These are phyloP conservation scores for Nycticorax nycticorax DNA, from an alignment of 2,113 vertebrate genomes.

Conservation along the genomic window DNA sequence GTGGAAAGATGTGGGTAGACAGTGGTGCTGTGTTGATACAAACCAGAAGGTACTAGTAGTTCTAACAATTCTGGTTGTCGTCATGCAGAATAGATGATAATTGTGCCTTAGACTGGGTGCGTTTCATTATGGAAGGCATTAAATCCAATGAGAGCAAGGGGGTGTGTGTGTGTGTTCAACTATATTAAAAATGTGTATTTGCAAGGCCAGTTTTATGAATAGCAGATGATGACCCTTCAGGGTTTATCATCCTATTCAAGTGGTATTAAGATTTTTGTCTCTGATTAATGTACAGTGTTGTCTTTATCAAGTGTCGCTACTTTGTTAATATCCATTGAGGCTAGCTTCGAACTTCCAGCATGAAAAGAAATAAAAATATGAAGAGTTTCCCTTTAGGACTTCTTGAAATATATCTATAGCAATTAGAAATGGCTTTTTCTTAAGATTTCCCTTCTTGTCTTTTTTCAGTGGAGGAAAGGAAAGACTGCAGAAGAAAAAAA, in stretches of 20 bases:
- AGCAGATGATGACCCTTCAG: neutral
- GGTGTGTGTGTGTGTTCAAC: accelerated
- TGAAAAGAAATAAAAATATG: neutral
- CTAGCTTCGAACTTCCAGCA: neutral
- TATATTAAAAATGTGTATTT: neutral
- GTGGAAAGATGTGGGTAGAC: neutral
- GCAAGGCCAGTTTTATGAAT: neutral
- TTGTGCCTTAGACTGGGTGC: neutral
- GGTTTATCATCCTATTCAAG: neutral
- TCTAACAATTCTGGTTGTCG: neutral
- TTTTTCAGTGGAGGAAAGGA: neutral
- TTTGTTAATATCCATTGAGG: neutral
- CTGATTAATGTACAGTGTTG: neutral
- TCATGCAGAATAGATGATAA: neutral
- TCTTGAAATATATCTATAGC: neutral
- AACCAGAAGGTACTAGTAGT: neutral
- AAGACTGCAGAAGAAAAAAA: neutral
- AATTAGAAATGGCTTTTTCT: neutral
- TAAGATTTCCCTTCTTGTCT: neutral
- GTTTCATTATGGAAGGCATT: neutral
- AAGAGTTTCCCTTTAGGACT: neutral
- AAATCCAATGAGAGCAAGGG: neutral
- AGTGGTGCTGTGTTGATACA: neutral
- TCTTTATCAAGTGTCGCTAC: neutral
- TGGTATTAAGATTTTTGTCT: neutral